These are phyloP conservation scores for Tetragnatha versicolor DNA, from an alignment of 1,140 invertebrate genomes.

Conservation along the genomic window DNA sequence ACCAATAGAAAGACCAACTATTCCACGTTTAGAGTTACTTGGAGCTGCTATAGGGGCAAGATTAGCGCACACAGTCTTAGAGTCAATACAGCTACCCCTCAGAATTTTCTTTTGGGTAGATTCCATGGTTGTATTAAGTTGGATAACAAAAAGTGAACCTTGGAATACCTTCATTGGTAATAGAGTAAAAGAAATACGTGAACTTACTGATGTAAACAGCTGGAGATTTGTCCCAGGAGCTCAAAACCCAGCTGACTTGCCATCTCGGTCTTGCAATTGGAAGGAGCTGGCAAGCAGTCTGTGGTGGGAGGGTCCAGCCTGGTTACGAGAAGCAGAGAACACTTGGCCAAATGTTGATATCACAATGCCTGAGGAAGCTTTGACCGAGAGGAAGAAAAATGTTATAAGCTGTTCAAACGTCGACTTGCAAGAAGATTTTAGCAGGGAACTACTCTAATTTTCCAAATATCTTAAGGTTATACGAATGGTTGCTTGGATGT, in stretches of 20 bases:
- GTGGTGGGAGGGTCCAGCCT: constrained; percentile 13
- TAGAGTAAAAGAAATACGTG: constrained; percentile 5
- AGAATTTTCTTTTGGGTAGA: background rate
- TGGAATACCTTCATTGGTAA: background rate
- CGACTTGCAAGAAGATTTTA: background rate
- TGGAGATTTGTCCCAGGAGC: background rate
- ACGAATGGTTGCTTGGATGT: background rate
- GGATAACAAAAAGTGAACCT: constrained; percentile 2
- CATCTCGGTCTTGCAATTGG: background rate
- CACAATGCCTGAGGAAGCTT: background rate
- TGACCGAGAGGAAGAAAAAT: background rate
- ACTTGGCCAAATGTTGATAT: background rate
- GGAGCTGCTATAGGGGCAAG: background rate
- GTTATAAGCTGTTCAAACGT: background rate
- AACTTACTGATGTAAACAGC: background rate
- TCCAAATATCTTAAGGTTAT: constrained; percentile 1
- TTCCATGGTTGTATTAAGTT: background rate
- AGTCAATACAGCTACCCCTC: background rate
- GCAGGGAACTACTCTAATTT: background rate
- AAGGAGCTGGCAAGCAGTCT: background rate
- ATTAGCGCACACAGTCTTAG: background rate
- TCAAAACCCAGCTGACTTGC: background rate
- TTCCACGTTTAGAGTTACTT: background rate
- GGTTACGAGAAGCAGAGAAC: background rate
- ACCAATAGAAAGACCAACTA: background rate